Conservation (phyloP, 2,797 vertebrate species). For the Silurus lanzhouensis region DNA sequence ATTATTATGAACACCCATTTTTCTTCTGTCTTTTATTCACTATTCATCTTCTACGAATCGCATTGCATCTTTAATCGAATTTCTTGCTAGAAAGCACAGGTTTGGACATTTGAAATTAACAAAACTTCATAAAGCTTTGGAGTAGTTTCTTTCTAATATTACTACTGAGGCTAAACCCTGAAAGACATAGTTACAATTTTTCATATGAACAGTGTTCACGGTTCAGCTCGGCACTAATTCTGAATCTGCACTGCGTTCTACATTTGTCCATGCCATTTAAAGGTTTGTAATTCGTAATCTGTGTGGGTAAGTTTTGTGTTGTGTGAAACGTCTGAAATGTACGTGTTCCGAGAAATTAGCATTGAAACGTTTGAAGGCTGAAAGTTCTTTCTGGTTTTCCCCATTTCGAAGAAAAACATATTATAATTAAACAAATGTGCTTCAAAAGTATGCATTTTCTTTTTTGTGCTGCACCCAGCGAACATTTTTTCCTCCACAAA, state of each 20-base stretch:
- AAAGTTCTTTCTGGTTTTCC: neutral
- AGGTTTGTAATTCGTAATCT: neutral
- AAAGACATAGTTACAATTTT: neutral
- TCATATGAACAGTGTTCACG: neutral
- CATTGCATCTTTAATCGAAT: conserved; percentile 46
- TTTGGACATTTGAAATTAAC: neutral
- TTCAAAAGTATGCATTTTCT: neutral
- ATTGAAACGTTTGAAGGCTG: neutral
- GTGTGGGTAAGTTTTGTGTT: neutral
- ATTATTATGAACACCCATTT: conserved; percentile 54
- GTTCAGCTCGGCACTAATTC: neutral
- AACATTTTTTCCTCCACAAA: neutral
- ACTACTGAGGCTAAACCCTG: neutral
- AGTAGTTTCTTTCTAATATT: neutral
- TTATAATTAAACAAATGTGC: neutral
- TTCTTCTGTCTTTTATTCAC: conserved; percentile 45
- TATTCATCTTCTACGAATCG: conserved; percentile 43
- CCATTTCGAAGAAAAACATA: neutral
- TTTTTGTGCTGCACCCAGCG: neutral
- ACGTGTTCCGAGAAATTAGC: neutral
- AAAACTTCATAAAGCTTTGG: neutral
- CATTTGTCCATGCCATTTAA: neutral
- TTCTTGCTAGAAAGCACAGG: neutral
- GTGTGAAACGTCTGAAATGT: neutral
- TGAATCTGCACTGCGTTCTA: neutral